Conservation (phyloP, 2,888 invertebrate genomes). For the Brachyptera putata region DNA sequence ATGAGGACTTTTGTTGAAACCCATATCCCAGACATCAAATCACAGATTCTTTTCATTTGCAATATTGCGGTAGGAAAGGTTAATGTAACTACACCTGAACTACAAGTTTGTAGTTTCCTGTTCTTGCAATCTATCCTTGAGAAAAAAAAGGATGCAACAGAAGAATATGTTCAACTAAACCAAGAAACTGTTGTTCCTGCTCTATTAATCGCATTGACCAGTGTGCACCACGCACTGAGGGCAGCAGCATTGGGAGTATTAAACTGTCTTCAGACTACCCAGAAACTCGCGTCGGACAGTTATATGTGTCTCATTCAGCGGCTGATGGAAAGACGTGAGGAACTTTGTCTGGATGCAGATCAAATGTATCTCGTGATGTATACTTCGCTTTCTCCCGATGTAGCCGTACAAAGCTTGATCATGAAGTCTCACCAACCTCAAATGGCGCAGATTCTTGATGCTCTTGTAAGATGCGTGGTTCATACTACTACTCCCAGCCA, state of each 20-base stretch:
- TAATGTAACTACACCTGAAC: slow-evolving; percentile 10
- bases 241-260: slow-evolving; percentile 53
- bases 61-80: slow-evolving; percentile 52
- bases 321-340: slow-evolving; percentile 50
- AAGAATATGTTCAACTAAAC: too few species aligned
- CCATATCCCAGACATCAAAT: slow-evolving; percentile 46
- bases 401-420: slow-evolving; percentile 41
- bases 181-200: slow-evolving; percentile 47
- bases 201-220: slow-evolving; percentile 55
- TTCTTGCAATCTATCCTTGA: slow-evolving; percentile 32
- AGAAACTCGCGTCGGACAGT: background rate
- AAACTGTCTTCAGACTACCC: slow-evolving; percentile 51
- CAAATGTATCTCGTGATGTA: slow-evolving; percentile 61
- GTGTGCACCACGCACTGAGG: slow-evolving; percentile 54
- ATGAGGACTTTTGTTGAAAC: slow-evolving; percentile 41
- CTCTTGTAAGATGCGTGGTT: background rate
- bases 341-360: slow-evolving; percentile 59
- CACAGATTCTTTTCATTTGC: slow-evolving; percentile 54
- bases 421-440: background rate
- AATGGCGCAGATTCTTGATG: background rate
- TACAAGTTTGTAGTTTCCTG: slow-evolving; percentile 49
- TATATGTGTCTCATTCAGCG: slow-evolving; percentile 39
- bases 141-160: too few species aligned
- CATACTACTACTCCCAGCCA: slow-evolving; percentile 33
- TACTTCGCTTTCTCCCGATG: slow-evolving; percentile 55